Evolutionary conservation across 2,113 vertebrate genomes (phyloP).

Genomic region (Stigmatopora argus): DNA sequence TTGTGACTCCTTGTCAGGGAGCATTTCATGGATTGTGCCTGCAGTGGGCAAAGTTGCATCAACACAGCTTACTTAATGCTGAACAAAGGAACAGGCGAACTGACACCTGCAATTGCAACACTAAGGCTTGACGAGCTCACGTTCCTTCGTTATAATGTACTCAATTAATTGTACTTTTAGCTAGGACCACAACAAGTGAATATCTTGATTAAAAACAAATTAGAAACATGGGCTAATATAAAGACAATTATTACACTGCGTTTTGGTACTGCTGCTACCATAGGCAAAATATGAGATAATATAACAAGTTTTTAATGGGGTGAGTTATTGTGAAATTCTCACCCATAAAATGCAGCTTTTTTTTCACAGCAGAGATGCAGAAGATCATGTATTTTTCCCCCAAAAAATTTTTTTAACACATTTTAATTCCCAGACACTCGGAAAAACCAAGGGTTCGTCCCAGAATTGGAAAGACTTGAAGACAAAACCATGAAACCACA

Average conservation of each 20-base stretch:
- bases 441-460: constrained; percentile 20
- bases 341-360: not conserved
- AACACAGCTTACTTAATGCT: not conserved
- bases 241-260: not conserved
- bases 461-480: constrained; percentile 19
- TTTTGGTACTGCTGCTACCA: not conserved
- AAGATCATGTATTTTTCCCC: constrained; percentile 29
- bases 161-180: no score
- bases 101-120: not conserved
- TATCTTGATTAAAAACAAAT: no score
- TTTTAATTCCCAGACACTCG: constrained; percentile 24
- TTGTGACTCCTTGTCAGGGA: not conserved
- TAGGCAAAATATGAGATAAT: not conserved
- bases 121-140: not conserved
- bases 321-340: not conserved
- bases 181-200: no score
- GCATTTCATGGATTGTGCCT: not conserved
- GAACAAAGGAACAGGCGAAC: not conserved
- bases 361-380: constrained; percentile 7
- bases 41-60: not conserved
- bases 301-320: not conserved
- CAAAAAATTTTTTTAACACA: constrained; percentile 9
- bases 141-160: not conserved
- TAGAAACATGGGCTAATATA: no score
- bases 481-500: constrained; percentile 39